Evolutionary conservation across 2,888 invertebrate genomes (phyloP).

Genomic region (Dasysyrphus tricinctus): DNA sequence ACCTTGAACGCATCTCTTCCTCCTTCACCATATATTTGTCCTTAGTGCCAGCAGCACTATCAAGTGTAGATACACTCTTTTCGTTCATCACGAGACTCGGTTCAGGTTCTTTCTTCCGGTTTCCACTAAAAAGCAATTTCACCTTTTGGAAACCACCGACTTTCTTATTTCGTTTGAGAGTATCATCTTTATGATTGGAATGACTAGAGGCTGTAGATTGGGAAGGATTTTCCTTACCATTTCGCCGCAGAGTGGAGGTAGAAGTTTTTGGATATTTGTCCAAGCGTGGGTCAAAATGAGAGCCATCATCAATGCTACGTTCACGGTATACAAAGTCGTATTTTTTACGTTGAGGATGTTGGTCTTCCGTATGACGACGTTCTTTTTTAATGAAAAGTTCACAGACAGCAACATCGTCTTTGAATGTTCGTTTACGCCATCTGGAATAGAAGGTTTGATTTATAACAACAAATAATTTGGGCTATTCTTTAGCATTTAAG

Average conservation of each 20-base stretch:
- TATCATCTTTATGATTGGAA: constrained; percentile 76
- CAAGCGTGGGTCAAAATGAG: constrained; percentile 87
- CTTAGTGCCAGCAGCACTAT: constrained; percentile 70
- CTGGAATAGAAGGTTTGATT: constrained; percentile 69
- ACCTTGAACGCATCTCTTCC: constrained; percentile 85
- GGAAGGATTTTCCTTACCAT: constrained; percentile 72
- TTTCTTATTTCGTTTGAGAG: constrained; percentile 85
- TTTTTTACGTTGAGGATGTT: constrained; percentile 83
- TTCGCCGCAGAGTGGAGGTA: constrained; percentile 80
- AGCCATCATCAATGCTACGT: constrained; percentile 87
- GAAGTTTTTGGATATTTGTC: constrained; percentile 85
- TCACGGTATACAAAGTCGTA: constrained; percentile 85
- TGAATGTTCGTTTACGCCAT: constrained; percentile 84
- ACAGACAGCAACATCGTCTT: constrained; percentile 89
- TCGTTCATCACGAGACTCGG: constrained; percentile 78
- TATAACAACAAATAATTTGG: too few species aligned
- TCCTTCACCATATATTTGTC: constrained; percentile 84
- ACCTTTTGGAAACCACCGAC: constrained; percentile 90
- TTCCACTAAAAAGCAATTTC: constrained; percentile 90
- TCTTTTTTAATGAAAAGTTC: constrained; percentile 90
- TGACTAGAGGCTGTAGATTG: constrained; percentile 60
- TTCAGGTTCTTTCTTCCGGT: constrained; percentile 80
- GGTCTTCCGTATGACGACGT: constrained; percentile 88
- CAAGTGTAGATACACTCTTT: constrained; percentile 70
- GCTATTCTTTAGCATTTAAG: too few species aligned